Conservation (phyloP, 2,113 vertebrate species). For the Amblyornis subalaris region DNA sequence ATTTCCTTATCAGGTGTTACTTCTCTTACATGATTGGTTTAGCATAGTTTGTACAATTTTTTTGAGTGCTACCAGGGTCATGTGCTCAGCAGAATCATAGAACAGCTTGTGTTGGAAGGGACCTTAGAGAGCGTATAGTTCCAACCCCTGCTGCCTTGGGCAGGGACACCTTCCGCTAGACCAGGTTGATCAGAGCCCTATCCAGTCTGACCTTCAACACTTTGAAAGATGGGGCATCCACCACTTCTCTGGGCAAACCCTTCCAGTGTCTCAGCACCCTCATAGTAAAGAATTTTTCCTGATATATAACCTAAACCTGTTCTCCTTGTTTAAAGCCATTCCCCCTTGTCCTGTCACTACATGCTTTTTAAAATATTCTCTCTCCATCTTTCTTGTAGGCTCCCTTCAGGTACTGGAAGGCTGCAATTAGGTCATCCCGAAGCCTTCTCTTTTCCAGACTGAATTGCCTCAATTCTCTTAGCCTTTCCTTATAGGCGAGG, state of each 20-base stretch:
- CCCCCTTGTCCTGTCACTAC: neutral
- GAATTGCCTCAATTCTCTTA: neutral
- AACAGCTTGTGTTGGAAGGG: accelerated
- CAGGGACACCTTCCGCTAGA: neutral
- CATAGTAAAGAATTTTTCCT: neutral
- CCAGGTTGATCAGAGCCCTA: neutral
- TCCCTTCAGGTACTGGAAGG: neutral
- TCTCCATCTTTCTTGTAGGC: neutral
- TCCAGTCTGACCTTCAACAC: neutral
- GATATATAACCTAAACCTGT: neutral
- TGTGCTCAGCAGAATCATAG: neutral
- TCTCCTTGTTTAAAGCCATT: neutral
- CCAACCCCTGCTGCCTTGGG: accelerated
- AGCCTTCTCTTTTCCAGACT: neutral
- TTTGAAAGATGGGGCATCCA: neutral
- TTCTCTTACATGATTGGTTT: neutral
- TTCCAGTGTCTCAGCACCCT: neutral
- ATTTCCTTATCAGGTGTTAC: neutral
- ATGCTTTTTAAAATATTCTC: neutral
- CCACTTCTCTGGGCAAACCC: neutral
- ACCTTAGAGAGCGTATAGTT: neutral
- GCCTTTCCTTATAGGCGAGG: neutral
- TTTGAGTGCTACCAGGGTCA: neutral
- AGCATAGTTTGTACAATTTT: neutral
- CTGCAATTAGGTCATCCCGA: accelerated